Evolutionary conservation across 2,113 vertebrate genomes (phyloP).

Genomic region (Origma solitaria): DNA sequence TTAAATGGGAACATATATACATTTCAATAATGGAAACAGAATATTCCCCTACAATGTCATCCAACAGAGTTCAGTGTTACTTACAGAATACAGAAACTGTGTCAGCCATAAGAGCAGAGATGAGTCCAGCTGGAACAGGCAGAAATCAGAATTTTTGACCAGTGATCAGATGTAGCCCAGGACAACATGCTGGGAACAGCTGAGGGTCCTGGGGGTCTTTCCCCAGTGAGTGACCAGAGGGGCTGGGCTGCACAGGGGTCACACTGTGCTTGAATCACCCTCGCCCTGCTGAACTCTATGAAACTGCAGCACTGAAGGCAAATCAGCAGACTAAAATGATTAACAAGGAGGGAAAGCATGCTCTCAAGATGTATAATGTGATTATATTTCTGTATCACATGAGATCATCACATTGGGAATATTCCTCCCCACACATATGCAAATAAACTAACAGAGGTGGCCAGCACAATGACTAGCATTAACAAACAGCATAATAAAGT

Average conservation of each 20-base stretch:
- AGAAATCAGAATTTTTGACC: background rate
- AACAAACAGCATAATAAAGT: slow-evolving; percentile 7
- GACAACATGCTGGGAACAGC: background rate
- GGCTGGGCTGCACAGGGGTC: background rate
- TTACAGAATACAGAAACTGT: background rate
- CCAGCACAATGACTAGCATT: slow-evolving; percentile 2
- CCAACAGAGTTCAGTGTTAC: background rate
- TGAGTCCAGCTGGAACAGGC: background rate
- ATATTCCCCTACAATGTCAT: background rate
- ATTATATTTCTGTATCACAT: slow-evolving; percentile 39
- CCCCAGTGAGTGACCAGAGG: background rate
- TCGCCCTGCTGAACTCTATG: background rate
- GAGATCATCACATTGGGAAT: slow-evolving; percentile 11
- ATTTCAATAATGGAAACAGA: background rate
- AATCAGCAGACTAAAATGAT: background rate
- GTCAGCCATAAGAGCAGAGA: background rate
- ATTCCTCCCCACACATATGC: background rate
- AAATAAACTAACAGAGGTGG: slow-evolving; percentile 23
- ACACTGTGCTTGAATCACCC: background rate
- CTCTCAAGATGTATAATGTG: background rate
- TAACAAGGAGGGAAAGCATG: background rate
- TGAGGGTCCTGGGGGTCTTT: background rate
- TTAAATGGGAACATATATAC: background rate
- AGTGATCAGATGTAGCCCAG: background rate
- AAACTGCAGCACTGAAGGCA: background rate